Conservation (phyloP, 2,888 invertebrate genomes). For the Bugulina stolonifera region DNA sequence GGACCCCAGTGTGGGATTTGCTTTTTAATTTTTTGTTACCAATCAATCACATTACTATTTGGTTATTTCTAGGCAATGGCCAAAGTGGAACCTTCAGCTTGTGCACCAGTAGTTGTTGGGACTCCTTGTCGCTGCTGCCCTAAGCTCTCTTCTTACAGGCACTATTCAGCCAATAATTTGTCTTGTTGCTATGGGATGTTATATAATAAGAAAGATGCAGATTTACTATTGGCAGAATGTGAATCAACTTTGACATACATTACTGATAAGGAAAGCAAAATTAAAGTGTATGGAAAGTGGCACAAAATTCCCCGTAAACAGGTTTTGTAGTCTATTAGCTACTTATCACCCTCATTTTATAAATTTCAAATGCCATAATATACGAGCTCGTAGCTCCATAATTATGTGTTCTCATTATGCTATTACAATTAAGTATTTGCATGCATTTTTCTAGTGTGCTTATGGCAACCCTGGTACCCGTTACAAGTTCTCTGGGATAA, state of each 20-base stretch:
- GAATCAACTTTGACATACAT: slow-evolving; percentile 62
- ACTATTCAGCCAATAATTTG: slow-evolving; percentile 56
- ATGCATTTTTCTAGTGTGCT: too few relatives aligned
- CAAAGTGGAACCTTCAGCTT: too few relatives aligned
- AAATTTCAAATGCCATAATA: too few relatives aligned
- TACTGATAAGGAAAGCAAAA: slow-evolving; percentile 61
- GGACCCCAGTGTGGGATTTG: too few relatives aligned
- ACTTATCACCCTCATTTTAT: slow-evolving; percentile 12
- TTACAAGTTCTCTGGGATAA: slow-evolving; percentile 64
- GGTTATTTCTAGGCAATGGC: too few relatives aligned
- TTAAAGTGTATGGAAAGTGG: slow-evolving; percentile 65
- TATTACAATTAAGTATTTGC: too few relatives aligned
- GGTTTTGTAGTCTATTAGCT: too few relatives aligned
- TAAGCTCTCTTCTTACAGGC: background rate
- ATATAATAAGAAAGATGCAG: slow-evolving; percentile 55
- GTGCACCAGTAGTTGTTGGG: too few relatives aligned
- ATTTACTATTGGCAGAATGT: slow-evolving; percentile 55
- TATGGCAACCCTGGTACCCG: slow-evolving; percentile 63
- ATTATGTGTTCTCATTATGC: too few relatives aligned
- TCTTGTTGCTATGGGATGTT: slow-evolving; percentile 60
- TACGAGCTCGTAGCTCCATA: too few relatives aligned
- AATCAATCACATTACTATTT: too few relatives aligned
- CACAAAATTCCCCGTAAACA: slow-evolving; percentile 65
- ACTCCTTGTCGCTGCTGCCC: background rate
- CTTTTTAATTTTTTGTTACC: too few relatives aligned